phyloP scores from a whole-genome alignment of 2,888 invertebrate species.

The Trichogramma evanescens region DNA sequence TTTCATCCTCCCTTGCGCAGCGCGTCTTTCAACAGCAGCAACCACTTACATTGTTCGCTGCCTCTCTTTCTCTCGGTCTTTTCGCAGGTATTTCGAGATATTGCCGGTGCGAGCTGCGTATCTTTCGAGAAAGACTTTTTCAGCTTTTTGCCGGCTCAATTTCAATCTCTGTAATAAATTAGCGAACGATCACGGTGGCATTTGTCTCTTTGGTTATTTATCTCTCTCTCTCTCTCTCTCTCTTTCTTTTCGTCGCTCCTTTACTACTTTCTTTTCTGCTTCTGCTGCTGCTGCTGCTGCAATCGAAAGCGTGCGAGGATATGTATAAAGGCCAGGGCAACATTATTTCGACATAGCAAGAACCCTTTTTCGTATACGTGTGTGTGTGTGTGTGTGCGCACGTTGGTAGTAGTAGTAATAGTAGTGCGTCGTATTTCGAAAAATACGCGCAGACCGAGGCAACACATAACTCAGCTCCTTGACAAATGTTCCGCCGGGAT shows the following conservation, averaged over 20 bases:
- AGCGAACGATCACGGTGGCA: constrained; percentile 46
- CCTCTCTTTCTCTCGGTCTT: constrained; percentile 10
- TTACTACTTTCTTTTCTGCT: constrained; percentile 3
- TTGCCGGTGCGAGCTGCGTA: constrained; percentile 25
- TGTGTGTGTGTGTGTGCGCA: background rate
- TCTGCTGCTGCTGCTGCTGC: constrained; percentile 1
- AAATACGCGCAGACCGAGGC: constrained; percentile 15
- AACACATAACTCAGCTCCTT: constrained; percentile 23
- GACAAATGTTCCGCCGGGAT: constrained; percentile 22
- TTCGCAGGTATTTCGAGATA: constrained; percentile 8
- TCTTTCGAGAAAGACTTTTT: constrained; percentile 35
- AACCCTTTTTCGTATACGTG: constrained; percentile 7
- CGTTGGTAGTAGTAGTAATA: no score
- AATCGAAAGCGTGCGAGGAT: constrained; percentile 8
- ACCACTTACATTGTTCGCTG: constrained; percentile 10
- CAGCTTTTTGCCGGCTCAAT: constrained; percentile 42
- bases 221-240: constrained; percentile 28
- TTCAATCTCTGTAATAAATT: constrained; percentile 44
- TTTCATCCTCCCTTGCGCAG: constrained; percentile 1
- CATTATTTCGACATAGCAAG: background rate
- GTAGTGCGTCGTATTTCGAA: constrained; percentile 7
- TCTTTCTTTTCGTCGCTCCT: constrained; percentile 13
- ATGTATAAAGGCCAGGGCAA: constrained; percentile 2
- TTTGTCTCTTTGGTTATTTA: constrained; percentile 42
- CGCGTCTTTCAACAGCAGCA: background rate